Base-by-base conservation (phyloP, 1,140 invertebrate genomes). In the Steinernema khuongi region DNA sequence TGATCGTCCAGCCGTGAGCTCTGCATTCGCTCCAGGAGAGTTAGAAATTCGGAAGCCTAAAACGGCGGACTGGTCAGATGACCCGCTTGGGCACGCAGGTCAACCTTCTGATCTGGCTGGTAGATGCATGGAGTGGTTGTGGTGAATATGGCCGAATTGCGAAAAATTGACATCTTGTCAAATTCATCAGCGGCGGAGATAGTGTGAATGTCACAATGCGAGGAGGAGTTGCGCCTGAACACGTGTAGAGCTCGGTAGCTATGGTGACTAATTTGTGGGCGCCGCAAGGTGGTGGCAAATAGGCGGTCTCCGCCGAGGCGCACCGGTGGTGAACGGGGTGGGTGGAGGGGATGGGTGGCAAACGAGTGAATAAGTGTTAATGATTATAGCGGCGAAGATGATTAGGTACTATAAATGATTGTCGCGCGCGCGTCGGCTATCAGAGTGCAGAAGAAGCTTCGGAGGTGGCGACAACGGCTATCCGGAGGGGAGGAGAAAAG, bases 1-100 rank as follows among this genome's bases (percentile, higher is more conserved):
- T 96, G 94, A 88, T 96, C 94, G 83, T 96, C 93, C 80, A 96
- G 87, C 50, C 94, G 89, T 71, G 92, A 93, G 88, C 92, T 92
- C 88, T 95, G 93, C 70, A 94, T 91, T 85, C 91, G 89, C 85
- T 94, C 93, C 77, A 96, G 88, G 74, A 96, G 87, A 86, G 94
- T 93, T 85, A 95, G 94, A 30, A 87, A 78, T 60, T 86, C 85
- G 60, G 85, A 80, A n/a, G 81, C 67, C 78, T 79, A 77, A 72
- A 79, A 22, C 14, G 26, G 50, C 4, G 26, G 50, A 60, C 14
- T 22, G 26, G 14, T 14, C 7, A 60, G 2, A 60, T 60, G 4
- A 60, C 50, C 14, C 14, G 7, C 11, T 14, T 7, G 50, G 19
- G 26, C 50, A 26, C 36, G 36, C 36, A 41, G n/a, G 36, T 7